A percentile compares a stretch with the other conserved stretches of the same genome.
Evolutionary conservation across 2,888 invertebrate genomes (phyloP).

Genomic region (Homarus gammarus): DNA sequence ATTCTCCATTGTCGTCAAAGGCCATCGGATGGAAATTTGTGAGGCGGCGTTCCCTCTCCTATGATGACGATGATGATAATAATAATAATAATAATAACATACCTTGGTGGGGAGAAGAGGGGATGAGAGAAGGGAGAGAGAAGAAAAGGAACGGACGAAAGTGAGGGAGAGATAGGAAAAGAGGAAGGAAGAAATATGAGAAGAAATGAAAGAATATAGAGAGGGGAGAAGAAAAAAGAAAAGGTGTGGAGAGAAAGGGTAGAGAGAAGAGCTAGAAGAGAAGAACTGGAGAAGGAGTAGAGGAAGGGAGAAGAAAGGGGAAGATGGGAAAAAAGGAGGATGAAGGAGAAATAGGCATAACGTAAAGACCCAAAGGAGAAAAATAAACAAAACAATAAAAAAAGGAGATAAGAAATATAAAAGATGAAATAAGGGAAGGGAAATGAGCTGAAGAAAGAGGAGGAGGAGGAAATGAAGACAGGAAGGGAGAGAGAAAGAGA

Average conservation of each 20-base stretch:
- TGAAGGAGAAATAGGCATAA: not conserved
- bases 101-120: not conserved
- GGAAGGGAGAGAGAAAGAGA: not conserved
- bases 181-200: not conserved
- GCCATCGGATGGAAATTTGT: slow-evolving; percentile 39
- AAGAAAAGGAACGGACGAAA: not conserved
- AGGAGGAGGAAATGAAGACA: not conserved
- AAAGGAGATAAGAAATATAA: not conserved
- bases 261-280: not conserved
- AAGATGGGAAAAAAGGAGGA: not conserved
- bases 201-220: not conserved
- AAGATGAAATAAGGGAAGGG: not conserved
- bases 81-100: slow-evolving; percentile 12
- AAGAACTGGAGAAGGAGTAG: not conserved
- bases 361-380: too few relatives aligned
- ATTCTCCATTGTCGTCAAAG: slow-evolving; percentile 44
- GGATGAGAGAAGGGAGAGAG: not conserved
- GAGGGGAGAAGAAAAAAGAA: too few relatives aligned
- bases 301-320: not conserved
- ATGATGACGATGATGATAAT: not conserved
- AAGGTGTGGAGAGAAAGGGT: not conserved
- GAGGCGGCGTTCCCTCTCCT: slow-evolving; percentile 1
- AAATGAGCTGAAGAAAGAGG: not conserved
- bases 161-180: not conserved
- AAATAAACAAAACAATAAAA: not conserved